Evolutionary conservation across 1,140 invertebrate genomes (phyloP).

Genomic region (Drosophila fuyamai): DNA sequence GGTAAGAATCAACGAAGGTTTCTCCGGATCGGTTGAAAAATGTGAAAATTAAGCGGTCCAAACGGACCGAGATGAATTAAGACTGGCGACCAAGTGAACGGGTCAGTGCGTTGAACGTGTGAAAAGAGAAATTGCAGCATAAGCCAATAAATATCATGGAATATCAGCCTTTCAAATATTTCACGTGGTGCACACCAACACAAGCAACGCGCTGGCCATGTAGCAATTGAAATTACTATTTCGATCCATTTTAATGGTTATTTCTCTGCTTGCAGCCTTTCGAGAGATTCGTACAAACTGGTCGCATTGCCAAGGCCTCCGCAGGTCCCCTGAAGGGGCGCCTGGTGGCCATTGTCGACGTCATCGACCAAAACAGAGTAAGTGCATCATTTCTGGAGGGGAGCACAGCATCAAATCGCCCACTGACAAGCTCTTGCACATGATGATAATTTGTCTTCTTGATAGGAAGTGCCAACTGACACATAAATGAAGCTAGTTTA

Average conservation of each 20-base stretch:
- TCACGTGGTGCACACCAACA: conserved; percentile 67
- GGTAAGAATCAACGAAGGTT: conserved; percentile 66
- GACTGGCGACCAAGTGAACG: conserved; percentile 17
- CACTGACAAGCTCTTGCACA: conserved; percentile 45
- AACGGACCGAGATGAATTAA: conserved; percentile 51
- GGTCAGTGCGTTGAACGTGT: conserved; percentile 27
- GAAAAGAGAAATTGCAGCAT: neutral
- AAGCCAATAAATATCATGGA: neutral
- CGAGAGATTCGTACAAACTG: conserved; percentile 97
- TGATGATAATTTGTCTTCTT: conserved; percentile 83
- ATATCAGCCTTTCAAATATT: conserved; percentile 37
- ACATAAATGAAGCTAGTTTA: conserved; percentile 85
- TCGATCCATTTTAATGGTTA: conserved; percentile 27
- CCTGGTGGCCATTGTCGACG: conserved; percentile 96
- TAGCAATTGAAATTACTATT: conserved; percentile 3
- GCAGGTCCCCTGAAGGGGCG: conserved; percentile 96
- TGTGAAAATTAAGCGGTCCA: conserved; percentile 64
- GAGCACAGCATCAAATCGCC: conserved; percentile 19
- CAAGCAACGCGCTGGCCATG: conserved; percentile 47
- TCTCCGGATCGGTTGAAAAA: conserved; percentile 59
- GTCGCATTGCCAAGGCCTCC: conserved; percentile 96
- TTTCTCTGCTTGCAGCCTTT: conserved; percentile 90
- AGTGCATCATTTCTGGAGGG: conserved; percentile 72
- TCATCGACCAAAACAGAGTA: conserved; percentile 99
- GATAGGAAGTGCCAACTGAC: conserved; percentile 91